phyloP scores from a whole-genome alignment of 2,888 invertebrate species.

The Chloromyia formosa region DNA sequence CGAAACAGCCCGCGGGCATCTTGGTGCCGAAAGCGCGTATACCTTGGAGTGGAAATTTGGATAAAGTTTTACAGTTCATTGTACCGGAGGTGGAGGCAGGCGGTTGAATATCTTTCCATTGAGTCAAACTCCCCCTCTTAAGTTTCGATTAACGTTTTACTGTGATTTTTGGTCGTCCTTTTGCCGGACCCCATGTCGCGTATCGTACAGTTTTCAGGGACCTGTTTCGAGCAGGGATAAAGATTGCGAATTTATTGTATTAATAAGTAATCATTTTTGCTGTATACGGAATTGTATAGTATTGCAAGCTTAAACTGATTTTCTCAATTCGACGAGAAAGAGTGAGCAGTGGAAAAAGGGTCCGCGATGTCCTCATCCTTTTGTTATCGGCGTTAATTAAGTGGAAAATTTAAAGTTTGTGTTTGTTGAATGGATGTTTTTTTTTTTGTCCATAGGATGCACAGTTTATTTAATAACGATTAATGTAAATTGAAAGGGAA shows the following conservation, averaged over 20 bases:
- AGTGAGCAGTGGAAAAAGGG: too few relatives aligned
- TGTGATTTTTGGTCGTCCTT: conserved; percentile 3
- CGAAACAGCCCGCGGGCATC: too few relatives aligned
- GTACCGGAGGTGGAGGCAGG: background rate
- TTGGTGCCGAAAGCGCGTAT: too few relatives aligned
- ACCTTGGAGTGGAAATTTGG: too few relatives aligned
- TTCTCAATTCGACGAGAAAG: conserved; percentile 17
- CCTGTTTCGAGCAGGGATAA: conserved; percentile 37
- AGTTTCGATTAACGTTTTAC: conserved; percentile 30
- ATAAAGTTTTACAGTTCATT: conserved; percentile 3
- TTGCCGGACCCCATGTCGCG: conserved; percentile 25
- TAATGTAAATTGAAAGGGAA: too few relatives aligned
- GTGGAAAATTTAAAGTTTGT: too few relatives aligned
- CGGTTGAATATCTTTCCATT: too few relatives aligned
- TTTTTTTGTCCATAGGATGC: too few relatives aligned
- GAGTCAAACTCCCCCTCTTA: conserved; percentile 6
- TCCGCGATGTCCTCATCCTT: too few relatives aligned
- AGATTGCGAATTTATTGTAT: conserved; percentile 49
- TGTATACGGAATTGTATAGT: conserved; percentile 20
- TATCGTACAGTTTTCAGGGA: background rate
- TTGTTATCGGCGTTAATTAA: too few relatives aligned
- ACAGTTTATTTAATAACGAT: too few relatives aligned
- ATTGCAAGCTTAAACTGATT: conserved; percentile 48
- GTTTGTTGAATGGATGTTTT: too few relatives aligned
- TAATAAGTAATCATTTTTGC: conserved; percentile 48